Evolutionary conservation across 2,797 vertebrate genomes (phyloP), one percentile per base, ranked within the genome.

Genomic region (Alfaro cultratus): DNA sequence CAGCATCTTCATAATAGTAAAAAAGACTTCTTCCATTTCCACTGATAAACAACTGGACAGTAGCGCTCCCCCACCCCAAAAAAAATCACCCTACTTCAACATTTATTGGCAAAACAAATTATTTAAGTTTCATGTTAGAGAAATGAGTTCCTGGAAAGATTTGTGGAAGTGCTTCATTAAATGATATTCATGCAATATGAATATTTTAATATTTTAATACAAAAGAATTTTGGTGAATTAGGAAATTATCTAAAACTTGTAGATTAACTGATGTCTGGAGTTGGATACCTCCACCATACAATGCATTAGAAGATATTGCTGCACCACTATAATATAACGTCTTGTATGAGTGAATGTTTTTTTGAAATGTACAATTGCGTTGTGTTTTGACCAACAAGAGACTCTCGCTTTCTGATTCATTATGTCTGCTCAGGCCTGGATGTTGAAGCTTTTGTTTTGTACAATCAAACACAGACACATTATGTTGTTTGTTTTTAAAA

Each of bases 401-500:
- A 43, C 67, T 67, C 64, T 26, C 12, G 68, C 68, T 45, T 41
- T 68, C 68, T 71, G 39, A 71, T 71, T 71, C 41, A 46, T 46
- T 12, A 7, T 15, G 26, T 45, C 68, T 70, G 67, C 36, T 70
- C 23, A 70, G 39, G 39, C 23, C 11, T 70, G 67, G 23, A 70
- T 43, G 39, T 43, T n/a, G 12, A 70, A 70, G 67, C 67, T 71
- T 71, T 71, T 71, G 15, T 29, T 15, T 71, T 43, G 39, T n/a
- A 0, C 39, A 70, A 5, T 70, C 41, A n/a, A 71, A 45, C 41
- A 70, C 68, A 29, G 68, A 16, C 36, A 8, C 26, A 71, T 16
- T 45, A 45, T 71, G 68, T 43, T 70, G 67, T 71, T 71, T n/a
- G 68, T 46, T 68, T 68, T 15, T 29, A 29, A 67, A 64, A 62